Conservation (phyloP, 2,113 vertebrate genomes). For the Bolborhynchus lineola region DNA sequence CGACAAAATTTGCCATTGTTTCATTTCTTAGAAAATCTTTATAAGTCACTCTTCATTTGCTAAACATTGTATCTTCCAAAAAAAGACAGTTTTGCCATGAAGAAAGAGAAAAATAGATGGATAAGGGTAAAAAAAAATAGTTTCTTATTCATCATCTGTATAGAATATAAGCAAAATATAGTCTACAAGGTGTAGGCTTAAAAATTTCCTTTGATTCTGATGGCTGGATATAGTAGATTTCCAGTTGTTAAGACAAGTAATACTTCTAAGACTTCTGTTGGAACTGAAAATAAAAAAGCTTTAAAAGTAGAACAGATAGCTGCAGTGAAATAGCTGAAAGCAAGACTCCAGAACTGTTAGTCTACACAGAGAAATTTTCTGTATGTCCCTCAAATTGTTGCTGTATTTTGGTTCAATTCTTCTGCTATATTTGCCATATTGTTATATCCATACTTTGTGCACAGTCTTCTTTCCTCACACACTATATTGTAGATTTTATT, state of each 20-base stretch:
- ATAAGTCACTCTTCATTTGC: not conserved
- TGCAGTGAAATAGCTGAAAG: not conserved
- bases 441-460: not conserved
- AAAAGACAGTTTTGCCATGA: not conserved
- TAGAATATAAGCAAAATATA: not conserved
- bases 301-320: not conserved
- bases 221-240: not conserved
- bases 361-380: not conserved
- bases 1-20: not conserved
- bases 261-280: not conserved
- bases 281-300: not conserved
- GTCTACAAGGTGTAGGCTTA: not conserved
- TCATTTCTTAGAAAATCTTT: constrained; percentile 22
- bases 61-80: constrained; percentile 29
- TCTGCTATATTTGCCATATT: not conserved
- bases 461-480: not conserved
- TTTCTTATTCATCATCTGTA: constrained; percentile 11
- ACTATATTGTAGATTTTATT: constrained; percentile 3
- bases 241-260: not conserved
- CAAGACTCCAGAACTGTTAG: not conserved
- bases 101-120: not conserved
- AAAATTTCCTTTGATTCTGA: not conserved
- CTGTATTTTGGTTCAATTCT: not conserved
- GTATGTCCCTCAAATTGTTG: not conserved
- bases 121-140: not conserved